phyloP scores from a whole-genome alignment of 2,797 vertebrate genomes.

The Enteromius unitaeniatus region DNA sequence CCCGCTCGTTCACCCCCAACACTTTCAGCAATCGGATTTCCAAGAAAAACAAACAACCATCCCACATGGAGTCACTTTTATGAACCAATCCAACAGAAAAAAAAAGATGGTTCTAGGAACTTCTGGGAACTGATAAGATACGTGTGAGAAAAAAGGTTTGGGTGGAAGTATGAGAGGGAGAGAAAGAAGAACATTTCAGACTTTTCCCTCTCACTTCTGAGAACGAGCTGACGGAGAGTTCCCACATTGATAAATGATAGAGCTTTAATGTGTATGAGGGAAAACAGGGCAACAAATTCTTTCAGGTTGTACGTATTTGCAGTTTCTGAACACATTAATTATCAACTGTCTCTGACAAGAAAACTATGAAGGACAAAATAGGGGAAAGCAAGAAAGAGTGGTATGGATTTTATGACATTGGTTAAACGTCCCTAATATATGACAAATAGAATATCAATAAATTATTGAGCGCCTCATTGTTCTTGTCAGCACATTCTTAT shows the following conservation, averaged over 20 bases:
- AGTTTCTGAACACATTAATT: neutral
- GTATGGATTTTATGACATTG: neutral
- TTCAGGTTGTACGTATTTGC: neutral
- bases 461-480: neutral
- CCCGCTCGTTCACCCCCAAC: neutral
- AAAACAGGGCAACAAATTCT: neutral
- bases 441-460: neutral
- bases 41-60: neutral
- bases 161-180: neutral
- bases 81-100: neutral
- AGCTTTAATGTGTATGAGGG: neutral
- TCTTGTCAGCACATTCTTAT: neutral
- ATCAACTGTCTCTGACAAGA: neutral
- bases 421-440: neutral
- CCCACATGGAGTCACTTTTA: neutral
- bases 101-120: neutral
- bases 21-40: neutral
- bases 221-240: constrained; percentile 69
- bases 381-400: neutral
- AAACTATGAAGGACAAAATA: neutral
- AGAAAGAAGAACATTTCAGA: neutral
- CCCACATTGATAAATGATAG: constrained; percentile 77
- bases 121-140: constrained; percentile 47
- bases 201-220: constrained; percentile 68
- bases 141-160: neutral